Conservation (phyloP, 2,888 invertebrate species). For the Clepsis dumicolana region DNA sequence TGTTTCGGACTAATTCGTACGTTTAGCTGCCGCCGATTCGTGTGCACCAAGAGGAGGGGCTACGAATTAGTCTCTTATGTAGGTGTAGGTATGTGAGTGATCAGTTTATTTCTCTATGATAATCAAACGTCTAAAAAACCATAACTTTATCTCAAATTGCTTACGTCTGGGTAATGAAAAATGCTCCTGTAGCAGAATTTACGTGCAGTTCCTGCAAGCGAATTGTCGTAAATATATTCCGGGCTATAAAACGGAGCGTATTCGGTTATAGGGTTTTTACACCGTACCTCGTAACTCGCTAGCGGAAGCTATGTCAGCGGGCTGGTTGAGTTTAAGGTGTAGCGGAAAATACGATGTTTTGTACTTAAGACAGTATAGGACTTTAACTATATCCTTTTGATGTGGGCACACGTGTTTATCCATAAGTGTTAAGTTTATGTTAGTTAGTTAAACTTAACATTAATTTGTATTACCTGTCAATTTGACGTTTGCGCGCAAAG, state of each 20-base stretch:
- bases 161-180: constrained; percentile 62
- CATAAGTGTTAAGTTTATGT: too few relatives aligned
- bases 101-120: not conserved
- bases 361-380: constrained; percentile 5
- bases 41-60: too few relatives aligned
- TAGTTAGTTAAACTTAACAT: too few relatives aligned
- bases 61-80: too few relatives aligned
- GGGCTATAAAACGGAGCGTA: constrained; percentile 73
- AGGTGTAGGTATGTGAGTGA: too few relatives aligned
- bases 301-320: constrained; percentile 21
- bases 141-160: constrained; percentile 42
- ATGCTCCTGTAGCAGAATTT: constrained; percentile 67
- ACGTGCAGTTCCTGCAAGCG: constrained; percentile 75
- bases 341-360: constrained; percentile 2
- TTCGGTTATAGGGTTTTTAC: constrained; percentile 77
- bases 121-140: constrained; percentile 1
- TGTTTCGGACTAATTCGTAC: too few relatives aligned
- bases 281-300: constrained; percentile 64
- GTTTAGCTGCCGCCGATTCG: too few relatives aligned
- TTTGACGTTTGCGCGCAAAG: too few relatives aligned
- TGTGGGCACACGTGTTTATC: too few relatives aligned
- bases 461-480: too few relatives aligned
- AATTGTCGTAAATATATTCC: constrained; percentile 79
- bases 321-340: not conserved
- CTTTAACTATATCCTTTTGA: not conserved